A percentile compares a stretch with the other conserved stretches of the same genome.
These are phyloP conservation scores for Himalopsyche tibetana DNA, from an alignment of 2,888 invertebrate genomes.

Conservation along the genomic window DNA sequence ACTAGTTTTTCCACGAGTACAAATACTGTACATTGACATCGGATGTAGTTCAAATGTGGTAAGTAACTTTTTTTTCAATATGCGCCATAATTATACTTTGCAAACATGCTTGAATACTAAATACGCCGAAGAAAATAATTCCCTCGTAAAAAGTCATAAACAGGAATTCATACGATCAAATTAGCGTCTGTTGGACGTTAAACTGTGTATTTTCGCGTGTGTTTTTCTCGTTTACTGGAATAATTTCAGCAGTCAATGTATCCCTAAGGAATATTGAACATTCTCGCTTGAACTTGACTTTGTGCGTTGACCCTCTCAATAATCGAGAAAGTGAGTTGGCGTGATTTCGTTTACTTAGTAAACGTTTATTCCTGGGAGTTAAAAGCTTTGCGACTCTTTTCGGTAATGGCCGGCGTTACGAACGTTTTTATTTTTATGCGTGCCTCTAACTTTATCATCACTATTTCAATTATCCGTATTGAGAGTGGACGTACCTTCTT, in stretches of 20 bases:
- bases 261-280: slow-evolving; percentile 14
- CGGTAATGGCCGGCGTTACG: slow-evolving; percentile 29
- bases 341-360: slow-evolving; percentile 26
- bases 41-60: no score
- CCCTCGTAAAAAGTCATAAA: no score
- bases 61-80: no score
- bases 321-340: slow-evolving; percentile 26
- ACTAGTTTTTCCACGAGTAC: no score
- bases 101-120: no score
- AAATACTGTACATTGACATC: no score
- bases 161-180: no score
- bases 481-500: background rate
- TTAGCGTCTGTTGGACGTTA: background rate
- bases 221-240: background rate
- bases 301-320: slow-evolving; percentile 34
- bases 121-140: no score
- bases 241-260: background rate
- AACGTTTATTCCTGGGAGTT: slow-evolving; percentile 30
- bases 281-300: slow-evolving; percentile 12
- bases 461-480: slow-evolving; percentile 5
- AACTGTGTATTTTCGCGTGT: background rate
- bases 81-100: no score
- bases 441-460: slow-evolving; percentile 15
- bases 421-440: slow-evolving; percentile 27
- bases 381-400: slow-evolving; percentile 34